Percentiles rank a stretch among this genome's conserved stretches.
Conservation (phyloP, 2,888 invertebrate genomes). For the Carcina quercana region DNA sequence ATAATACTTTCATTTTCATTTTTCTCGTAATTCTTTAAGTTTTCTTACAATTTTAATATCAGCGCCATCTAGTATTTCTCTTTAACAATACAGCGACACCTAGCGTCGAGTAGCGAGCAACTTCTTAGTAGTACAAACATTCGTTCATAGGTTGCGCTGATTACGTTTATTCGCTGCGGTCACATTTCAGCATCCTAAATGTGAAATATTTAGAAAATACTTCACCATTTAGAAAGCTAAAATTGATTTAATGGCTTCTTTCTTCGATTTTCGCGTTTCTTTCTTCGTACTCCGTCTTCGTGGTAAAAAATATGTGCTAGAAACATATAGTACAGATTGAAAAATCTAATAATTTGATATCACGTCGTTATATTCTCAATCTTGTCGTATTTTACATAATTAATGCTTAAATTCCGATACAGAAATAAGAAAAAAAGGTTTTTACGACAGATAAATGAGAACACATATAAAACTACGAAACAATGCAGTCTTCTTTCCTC, state of each 20-base stretch:
- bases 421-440: too few relatives aligned
- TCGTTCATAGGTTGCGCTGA: constrained; percentile 1
- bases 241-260: too few relatives aligned
- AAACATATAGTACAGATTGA: too few relatives aligned
- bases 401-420: too few relatives aligned
- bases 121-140: constrained; percentile 9
- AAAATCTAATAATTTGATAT: too few relatives aligned
- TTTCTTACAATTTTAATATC: background rate
- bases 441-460: too few relatives aligned
- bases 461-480: too few relatives aligned
- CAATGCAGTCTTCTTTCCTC: constrained; percentile 6
- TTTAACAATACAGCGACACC: constrained; percentile 27
- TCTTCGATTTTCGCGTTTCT: too few relatives aligned
- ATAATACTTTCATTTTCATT: constrained; percentile 24
- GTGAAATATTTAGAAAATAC: constrained; percentile 19
- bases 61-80: constrained; percentile 9
- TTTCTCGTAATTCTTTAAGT: constrained; percentile 3
- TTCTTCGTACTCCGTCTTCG: too few relatives aligned
- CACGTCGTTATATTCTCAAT: too few relatives aligned
- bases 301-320: too few relatives aligned
- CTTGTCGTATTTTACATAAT: too few relatives aligned
- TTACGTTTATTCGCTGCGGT: constrained; percentile 4
- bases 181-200: constrained; percentile 33
- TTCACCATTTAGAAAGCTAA: constrained; percentile 37
- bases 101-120: constrained; percentile 25